Evolutionary conservation across 2,113 vertebrate species (phyloP).

Genomic region (Cathartes aura): DNA sequence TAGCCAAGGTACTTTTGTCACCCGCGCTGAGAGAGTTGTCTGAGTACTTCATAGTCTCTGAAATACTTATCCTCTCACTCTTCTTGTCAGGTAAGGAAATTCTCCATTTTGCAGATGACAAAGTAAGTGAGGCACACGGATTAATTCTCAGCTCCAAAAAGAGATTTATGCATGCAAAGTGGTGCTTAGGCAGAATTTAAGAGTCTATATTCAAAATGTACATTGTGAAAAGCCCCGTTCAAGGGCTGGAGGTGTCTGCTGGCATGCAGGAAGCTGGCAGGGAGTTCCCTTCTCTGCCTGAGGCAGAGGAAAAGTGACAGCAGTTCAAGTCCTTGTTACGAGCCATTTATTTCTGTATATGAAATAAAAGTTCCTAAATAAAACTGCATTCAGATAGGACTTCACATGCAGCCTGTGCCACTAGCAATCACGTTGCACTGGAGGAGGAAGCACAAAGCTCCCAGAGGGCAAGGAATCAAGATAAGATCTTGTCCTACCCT

Average conservation of each 20-base stretch:
- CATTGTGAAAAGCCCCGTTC: neutral
- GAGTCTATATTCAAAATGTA: neutral
- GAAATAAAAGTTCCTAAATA: neutral
- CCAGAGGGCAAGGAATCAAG: neutral
- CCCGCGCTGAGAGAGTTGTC: neutral
- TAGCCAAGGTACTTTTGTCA: conserved; percentile 32
- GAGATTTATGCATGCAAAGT: conserved; percentile 15
- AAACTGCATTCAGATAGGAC: neutral
- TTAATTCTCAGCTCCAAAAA: neutral
- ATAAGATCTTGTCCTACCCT: neutral
- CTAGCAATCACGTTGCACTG: accelerated
- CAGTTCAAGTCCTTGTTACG: neutral
- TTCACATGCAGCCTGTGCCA: neutral
- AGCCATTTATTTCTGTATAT: neutral
- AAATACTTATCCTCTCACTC: conserved; percentile 57
- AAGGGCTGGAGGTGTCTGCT: neutral
- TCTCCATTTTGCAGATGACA: conserved; percentile 38
- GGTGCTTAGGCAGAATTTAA: conserved; percentile 6
- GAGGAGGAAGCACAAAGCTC: neutral
- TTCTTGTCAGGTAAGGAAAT: conserved; percentile 50
- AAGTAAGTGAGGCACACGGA: neutral
- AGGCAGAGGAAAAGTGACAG: neutral
- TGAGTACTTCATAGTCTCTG: conserved; percentile 6
- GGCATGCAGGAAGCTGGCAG: neutral
- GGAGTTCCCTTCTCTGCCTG: neutral